These are phyloP conservation scores for Neodiprion virginianus DNA, from an alignment of 1,140 invertebrate species.

Conservation along the genomic window DNA sequence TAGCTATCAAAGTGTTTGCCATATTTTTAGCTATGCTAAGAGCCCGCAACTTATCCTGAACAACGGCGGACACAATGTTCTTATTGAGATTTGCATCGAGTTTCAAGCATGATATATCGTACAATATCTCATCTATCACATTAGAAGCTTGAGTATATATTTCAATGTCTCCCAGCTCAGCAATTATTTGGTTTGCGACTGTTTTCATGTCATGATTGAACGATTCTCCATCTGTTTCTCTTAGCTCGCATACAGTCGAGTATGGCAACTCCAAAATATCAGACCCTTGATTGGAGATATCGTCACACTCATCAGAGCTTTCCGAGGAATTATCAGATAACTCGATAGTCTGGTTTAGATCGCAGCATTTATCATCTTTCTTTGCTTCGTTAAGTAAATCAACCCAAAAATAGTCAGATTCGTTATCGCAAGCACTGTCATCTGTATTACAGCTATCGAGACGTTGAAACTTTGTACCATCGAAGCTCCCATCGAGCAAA, in stretches of 20 bases:
- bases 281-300: constrained; percentile 35
- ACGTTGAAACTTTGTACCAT: neutral
- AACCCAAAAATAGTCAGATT: constrained; percentile 26
- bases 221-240: constrained; percentile 39
- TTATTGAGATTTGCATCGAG: constrained; percentile 25
- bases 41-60: constrained; percentile 29
- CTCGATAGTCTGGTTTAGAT: constrained; percentile 32
- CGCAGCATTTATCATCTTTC: constrained; percentile 9
- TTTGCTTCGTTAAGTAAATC: constrained; percentile 21
- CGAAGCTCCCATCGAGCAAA: neutral
- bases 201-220: constrained; percentile 50
- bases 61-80: constrained; percentile 11
- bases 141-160: constrained; percentile 33
- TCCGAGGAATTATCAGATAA: constrained; percentile 32
- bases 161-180: constrained; percentile 43
- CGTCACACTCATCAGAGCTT: constrained; percentile 17
- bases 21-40: constrained; percentile 33
- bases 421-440: constrained; percentile 13
- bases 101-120: constrained; percentile 28
- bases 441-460: neutral
- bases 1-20: constrained; percentile 25
- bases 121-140: constrained; percentile 43
- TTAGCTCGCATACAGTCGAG: constrained; percentile 35
- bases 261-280: constrained; percentile 44
- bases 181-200: constrained; percentile 51